phyloP scores from a whole-genome alignment of 2,888 invertebrate genomes.

The Apamea sordens region DNA sequence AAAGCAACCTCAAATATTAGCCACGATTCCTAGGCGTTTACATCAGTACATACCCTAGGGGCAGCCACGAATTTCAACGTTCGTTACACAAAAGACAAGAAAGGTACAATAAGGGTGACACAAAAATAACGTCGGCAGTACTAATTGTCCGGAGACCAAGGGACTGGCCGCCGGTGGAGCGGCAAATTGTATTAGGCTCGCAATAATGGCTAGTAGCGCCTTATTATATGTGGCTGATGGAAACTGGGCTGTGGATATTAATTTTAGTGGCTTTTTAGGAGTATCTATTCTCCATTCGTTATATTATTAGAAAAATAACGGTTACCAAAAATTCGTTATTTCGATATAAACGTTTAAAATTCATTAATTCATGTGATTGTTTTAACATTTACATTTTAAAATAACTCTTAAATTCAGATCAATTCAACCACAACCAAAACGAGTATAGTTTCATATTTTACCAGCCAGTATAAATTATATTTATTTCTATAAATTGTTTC shows the following conservation, averaged over 20 bases:
- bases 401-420: too few species aligned
- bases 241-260: constrained; percentile 35
- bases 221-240: constrained; percentile 62
- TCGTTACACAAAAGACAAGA: constrained; percentile 77
- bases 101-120: constrained; percentile 80
- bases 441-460: too few species aligned
- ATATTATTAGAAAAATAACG: too few species aligned
- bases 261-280: constrained; percentile 23
- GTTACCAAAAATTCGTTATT: too few species aligned
- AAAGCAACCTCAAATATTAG: constrained; percentile 53
- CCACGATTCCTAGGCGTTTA: constrained; percentile 63
- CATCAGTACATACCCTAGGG: constrained; percentile 65
- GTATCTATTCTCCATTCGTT: background rate
- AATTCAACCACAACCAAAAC: too few species aligned
- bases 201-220: constrained; percentile 72
- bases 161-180: constrained; percentile 80
- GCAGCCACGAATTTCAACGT: constrained; percentile 73
- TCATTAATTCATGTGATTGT: too few species aligned
- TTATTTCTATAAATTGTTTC: too few species aligned
- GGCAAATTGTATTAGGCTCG: constrained; percentile 87
- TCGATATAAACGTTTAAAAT: too few species aligned
- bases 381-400: too few species aligned
- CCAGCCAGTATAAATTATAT: too few species aligned
- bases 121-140: constrained; percentile 85
- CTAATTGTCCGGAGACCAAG: constrained; percentile 88